phyloP scores from a whole-genome alignment of 2,113 vertebrate species.

The Aphelocoma coerulescens region DNA sequence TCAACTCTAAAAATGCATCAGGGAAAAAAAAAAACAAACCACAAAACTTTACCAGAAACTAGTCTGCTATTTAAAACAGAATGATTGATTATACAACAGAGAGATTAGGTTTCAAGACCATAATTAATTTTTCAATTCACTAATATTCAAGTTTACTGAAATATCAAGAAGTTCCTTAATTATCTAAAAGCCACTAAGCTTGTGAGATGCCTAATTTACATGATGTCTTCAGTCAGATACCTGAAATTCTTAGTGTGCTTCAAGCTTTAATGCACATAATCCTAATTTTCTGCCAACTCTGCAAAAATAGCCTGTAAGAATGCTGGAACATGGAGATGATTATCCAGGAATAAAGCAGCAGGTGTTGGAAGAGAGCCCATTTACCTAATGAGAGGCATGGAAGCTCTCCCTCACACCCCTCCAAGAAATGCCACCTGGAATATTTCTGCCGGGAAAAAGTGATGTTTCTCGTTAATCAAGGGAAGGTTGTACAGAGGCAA shows the following conservation, averaged over 20 bases:
- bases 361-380: not conserved
- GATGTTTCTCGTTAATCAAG: not conserved
- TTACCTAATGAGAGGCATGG: not conserved
- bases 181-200: not conserved
- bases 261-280: not conserved
- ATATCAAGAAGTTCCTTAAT: not conserved
- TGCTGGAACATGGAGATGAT: not conserved
- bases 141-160: not conserved
- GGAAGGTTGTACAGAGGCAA: not conserved
- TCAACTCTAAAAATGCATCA: not conserved
- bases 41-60: not conserved
- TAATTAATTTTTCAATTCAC: not conserved
- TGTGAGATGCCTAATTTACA: not conserved
- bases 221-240: not conserved
- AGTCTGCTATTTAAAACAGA: not conserved
- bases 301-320: not conserved
- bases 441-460: not conserved
- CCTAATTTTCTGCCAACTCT: not conserved
- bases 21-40: not conserved
- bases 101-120: not conserved
- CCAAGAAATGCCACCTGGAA: not conserved
- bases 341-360: not conserved
- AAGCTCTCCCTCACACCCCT: not conserved
- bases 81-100: not conserved
- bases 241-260: not conserved